Base-by-base conservation (phyloP, 2,888 invertebrate genomes). In the Tenthredo scrophulariae region DNA sequence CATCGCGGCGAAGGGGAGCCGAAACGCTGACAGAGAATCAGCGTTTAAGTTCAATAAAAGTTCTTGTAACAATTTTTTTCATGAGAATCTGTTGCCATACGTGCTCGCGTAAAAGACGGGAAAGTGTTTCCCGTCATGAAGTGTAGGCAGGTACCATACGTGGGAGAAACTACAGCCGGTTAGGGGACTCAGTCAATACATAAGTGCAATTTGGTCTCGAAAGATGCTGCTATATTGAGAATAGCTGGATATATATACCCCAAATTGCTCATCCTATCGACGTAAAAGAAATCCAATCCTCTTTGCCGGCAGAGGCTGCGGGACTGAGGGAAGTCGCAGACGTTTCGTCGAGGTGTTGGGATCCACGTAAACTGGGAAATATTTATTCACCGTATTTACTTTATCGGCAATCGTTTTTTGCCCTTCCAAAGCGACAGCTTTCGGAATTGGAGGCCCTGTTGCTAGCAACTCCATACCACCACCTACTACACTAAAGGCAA, bases 241-340 rank as follows among this genome's bases (percentile, higher is more conserved):
- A 15, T 54, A 79, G 54, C 58, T 22, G 29, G 54, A 50, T 33
- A 54, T 54, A 79, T 54, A 22, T 37, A 79, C 50, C 58, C 37
- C 13, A 50, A 79, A 82, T 82, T 43, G 82, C 43, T 82, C 82
- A 82, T 82, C 82, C 26, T 65, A 82, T 65, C 43, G 82, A 65
- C 65, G 26, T 65, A 82, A 82, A 82, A 65, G 40, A 29, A 43
- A 82, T 82, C 43, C 65, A 65, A 82, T 82, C 43, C 82, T 65
- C 62, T 82, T 82, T 65, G 43, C 54, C 37, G 29, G 79, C 9
- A 26, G 79, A n/a, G 79, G 54, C 33, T 18, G 37, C 10, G 54
- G 43, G 33, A 79, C 54, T 33, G 7, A 18, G 22, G 79, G 58
- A 79, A 79, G 54, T n/a, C 26, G 79, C 9, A 29, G 79, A 50